Evolutionary conservation across 2,113 vertebrate genomes (phyloP).

Genomic region (Cisticola juncidis): DNA sequence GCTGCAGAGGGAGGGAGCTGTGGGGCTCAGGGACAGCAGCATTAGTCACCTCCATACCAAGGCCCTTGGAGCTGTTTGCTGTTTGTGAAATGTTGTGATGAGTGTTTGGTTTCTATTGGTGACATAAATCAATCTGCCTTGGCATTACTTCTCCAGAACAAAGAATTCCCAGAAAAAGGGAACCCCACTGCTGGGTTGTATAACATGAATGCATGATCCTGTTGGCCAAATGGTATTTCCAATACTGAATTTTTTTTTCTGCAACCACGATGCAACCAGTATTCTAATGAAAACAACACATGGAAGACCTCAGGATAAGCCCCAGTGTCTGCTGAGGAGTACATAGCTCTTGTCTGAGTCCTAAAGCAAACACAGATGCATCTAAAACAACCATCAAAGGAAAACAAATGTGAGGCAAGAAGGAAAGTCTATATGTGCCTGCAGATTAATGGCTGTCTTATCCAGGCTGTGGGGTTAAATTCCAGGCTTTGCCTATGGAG

Average conservation of each 20-base stretch:
- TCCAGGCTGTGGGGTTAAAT: neutral
- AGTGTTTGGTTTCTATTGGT: constrained; percentile 32
- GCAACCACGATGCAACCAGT: neutral
- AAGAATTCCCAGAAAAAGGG: constrained; percentile 36
- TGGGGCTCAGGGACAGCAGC: neutral
- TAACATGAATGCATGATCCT: neutral
- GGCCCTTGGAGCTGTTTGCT: neutral
- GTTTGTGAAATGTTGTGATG: neutral
- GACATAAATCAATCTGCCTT: constrained; percentile 46
- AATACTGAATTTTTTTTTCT: neutral
- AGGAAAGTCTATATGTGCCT: neutral
- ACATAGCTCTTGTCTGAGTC: neutral
- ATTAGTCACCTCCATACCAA: constrained; percentile 16
- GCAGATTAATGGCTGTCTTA: neutral
- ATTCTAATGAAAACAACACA: constrained; percentile 42
- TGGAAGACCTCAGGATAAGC: constrained; percentile 42
- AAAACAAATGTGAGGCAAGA: neutral
- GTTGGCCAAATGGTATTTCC: constrained; percentile 8
- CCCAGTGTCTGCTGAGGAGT: neutral
- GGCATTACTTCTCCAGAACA: neutral
- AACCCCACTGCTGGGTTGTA: constrained; percentile 9
- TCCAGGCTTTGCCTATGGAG: neutral
- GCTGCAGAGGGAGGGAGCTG: neutral
- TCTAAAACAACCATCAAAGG: neutral
- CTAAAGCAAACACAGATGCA: constrained; percentile 62